Percentiles rank a stretch among this genome's conserved stretches.
Evolutionary conservation across 2,797 vertebrate species (phyloP).

Genomic region (Lithobates sylvaticus): DNA sequence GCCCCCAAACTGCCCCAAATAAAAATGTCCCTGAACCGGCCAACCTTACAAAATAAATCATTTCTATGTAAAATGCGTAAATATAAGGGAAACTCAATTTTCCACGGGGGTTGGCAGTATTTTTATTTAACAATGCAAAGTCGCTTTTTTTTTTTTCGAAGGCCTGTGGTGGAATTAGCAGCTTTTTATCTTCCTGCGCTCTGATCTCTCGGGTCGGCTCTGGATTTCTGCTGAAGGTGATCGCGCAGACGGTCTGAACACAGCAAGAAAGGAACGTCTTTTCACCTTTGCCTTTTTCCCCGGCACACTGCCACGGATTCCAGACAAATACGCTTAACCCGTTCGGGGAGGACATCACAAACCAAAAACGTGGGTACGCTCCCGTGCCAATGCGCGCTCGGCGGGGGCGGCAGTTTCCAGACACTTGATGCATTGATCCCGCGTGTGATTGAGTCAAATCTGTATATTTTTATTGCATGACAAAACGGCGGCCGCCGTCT

Average conservation of each 20-base stretch:
- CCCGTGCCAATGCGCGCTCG: neutral
- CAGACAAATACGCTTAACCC: slow-evolving; percentile 32
- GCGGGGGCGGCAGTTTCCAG: slow-evolving; percentile 3
- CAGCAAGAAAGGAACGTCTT: slow-evolving; percentile 43
- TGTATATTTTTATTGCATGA: slow-evolving; percentile 36
- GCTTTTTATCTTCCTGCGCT: slow-evolving; percentile 35
- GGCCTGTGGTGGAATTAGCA: slow-evolving; percentile 39
- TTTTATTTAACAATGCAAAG: neutral
- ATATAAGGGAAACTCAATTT: too few species aligned
- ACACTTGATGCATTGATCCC: slow-evolving; percentile 20
- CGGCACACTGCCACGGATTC: slow-evolving; percentile 11
- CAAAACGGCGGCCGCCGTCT: slow-evolving; percentile 35
- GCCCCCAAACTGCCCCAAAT: too few species aligned
- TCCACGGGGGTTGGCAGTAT: too few species aligned
- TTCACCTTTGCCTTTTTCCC: slow-evolving; percentile 14
- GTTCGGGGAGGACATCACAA: neutral
- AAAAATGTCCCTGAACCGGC: too few species aligned
- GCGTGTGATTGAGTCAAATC: slow-evolving; percentile 3
- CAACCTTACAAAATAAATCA: too few species aligned
- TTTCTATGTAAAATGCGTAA: too few species aligned
- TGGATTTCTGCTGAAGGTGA: slow-evolving; percentile 30
- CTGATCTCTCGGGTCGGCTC: slow-evolving; percentile 17
- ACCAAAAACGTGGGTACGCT: neutral
- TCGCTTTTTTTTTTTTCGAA: neutral
- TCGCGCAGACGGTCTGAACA: slow-evolving; percentile 4